Base-by-base conservation (phyloP, 1,140 invertebrate genomes). In the Cepaea nemoralis region DNA sequence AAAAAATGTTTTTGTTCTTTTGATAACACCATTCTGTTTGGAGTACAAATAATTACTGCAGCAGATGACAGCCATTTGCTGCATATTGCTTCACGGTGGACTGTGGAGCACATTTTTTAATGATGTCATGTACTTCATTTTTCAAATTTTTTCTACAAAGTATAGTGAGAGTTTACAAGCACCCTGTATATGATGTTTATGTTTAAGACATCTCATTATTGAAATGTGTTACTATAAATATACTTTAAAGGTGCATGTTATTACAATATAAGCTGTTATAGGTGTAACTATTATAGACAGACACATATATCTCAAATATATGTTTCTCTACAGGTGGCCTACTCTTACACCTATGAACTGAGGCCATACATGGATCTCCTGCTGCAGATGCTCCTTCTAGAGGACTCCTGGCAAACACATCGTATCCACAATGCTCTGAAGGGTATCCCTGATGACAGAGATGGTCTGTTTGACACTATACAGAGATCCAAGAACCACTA, bases 401-500 rank as follows among this genome's bases (percentile, higher is more conserved):
- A 98, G 88, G 98, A 99, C 91, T 97, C 96, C 0, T 99, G 97
- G 97, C 97, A 99, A 90, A 95, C 95, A 81, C 96, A 97, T 90
- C 93, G 97, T 78, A 95, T 99, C 87, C 95, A 96, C 86, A 97
- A 97, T 90, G 97, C 97, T 14, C 94, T 98, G 24, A 96, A 96
- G 92, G 96, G 96, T 83, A 94, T 98, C 69, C 96, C 95, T 1
- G 96, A 98, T 83, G 97, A 98, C 86, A 93, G 96, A 33, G 97
- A 98, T 89, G 97, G 97, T 0, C 92, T 99, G 40, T 95, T 99
- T 88, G 97, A 99, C 86, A 98, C 96, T 70, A 98, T 98, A 88
- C 94, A 95, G 85, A 94, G 96, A 80, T 96, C 96, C 40, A 98
- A 98, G 90, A 96, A 95, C 85, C 96, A 98, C 92, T 98, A 98